These are phyloP conservation scores for Semicossyphus pulcher DNA, from an alignment of 2,113 vertebrate species.

Conservation along the genomic window DNA sequence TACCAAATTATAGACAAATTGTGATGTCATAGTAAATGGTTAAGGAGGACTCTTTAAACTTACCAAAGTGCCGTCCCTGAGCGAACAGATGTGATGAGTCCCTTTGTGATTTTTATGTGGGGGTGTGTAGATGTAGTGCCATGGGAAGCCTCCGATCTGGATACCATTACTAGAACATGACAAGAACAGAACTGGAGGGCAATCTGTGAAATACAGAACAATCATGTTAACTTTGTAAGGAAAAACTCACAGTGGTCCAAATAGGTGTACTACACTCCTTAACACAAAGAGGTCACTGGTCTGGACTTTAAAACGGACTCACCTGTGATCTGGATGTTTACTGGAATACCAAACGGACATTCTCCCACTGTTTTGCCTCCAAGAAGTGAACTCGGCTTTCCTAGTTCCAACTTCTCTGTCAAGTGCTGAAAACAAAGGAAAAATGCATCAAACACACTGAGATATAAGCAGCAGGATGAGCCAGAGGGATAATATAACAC, in stretches of 20 bases:
- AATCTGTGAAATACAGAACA: slow-evolving; percentile 81
- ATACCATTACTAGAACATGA: slow-evolving; percentile 90
- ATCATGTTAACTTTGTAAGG: background rate
- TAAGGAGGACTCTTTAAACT: slow-evolving; percentile 28
- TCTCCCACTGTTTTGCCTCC: slow-evolving; percentile 89
- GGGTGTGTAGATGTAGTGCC: slow-evolving; percentile 97
- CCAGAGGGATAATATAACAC: background rate
- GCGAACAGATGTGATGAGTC: slow-evolving; percentile 92
- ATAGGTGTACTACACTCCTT: background rate
- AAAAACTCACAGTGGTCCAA: background rate
- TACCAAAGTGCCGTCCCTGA: slow-evolving; percentile 92
- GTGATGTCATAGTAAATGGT: background rate
- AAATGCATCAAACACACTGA: background rate
- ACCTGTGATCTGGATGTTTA: slow-evolving; percentile 96
- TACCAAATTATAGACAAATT: background rate
- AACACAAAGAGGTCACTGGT: background rate
- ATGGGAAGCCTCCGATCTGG: slow-evolving; percentile 95
- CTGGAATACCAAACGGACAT: slow-evolving; percentile 92
- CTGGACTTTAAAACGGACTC: slow-evolving; percentile 20
- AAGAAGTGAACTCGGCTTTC: slow-evolving; percentile 88
- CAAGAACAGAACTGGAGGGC: slow-evolving; percentile 90
- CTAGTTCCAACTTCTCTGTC: slow-evolving; percentile 86
- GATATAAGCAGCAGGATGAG: background rate
- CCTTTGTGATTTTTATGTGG: slow-evolving; percentile 91
- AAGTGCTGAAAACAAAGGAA: slow-evolving; percentile 88